phyloP scores from a whole-genome alignment of 1,140 invertebrate species.

The Orius insidiosus region DNA sequence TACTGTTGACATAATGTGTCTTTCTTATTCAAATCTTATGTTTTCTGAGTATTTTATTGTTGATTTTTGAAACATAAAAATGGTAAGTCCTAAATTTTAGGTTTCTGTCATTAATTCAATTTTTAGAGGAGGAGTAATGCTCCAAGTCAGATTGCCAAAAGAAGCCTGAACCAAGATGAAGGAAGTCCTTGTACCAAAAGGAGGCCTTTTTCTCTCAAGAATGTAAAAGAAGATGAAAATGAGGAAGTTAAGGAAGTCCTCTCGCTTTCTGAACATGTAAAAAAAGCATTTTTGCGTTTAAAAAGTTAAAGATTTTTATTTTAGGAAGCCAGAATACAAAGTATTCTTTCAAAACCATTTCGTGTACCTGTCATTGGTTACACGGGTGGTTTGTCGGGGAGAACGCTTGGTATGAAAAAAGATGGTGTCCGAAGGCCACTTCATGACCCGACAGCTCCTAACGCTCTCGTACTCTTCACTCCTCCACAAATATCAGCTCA shows the following conservation, averaged over 20 bases:
- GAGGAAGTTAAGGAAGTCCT: constrained; percentile 27
- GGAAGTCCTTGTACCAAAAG: constrained; percentile 18
- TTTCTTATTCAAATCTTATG: too few species aligned
- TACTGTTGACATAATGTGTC: too few species aligned
- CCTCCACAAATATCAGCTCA: constrained; percentile 70
- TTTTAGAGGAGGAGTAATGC: constrained; percentile 31
- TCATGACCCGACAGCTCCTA: constrained; percentile 86
- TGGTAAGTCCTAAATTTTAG: background rate
- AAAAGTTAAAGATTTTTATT: constrained; percentile 18
- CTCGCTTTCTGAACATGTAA: constrained; percentile 7
- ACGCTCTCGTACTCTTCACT: constrained; percentile 76
- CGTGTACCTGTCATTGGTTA: constrained; percentile 91
- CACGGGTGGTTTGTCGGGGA: constrained; percentile 39
- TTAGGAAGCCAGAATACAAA: constrained; percentile 61
- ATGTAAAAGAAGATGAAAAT: constrained; percentile 23
- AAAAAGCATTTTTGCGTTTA: constrained; percentile 6
- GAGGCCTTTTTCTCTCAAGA: constrained; percentile 17
- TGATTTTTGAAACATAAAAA: too few species aligned
- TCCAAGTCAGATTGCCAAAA: constrained; percentile 36
- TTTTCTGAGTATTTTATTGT: too few species aligned
- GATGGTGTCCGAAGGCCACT: constrained; percentile 52
- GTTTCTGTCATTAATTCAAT: background rate
- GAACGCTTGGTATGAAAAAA: constrained; percentile 55
- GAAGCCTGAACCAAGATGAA: constrained; percentile 25
- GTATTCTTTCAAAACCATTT: constrained; percentile 76